A percentile compares a stretch with the other conserved stretches of the same genome.
phyloP scores from a whole-genome alignment of 2,113 vertebrate genomes.

The Anser brachyrhynchus region DNA sequence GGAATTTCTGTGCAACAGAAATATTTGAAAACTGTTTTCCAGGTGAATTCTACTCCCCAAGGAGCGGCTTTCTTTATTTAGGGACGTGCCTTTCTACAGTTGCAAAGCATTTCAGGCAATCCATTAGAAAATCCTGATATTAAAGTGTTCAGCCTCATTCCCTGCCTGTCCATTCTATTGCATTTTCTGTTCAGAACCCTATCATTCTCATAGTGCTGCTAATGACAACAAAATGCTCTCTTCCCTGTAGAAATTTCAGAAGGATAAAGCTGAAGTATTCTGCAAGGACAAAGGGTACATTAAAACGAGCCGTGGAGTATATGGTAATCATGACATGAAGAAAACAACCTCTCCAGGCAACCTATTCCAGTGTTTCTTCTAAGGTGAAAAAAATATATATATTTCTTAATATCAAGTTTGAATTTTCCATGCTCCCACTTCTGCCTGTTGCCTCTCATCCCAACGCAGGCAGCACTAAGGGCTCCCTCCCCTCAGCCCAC shows the following conservation, averaged over 20 bases:
- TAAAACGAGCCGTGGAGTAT: not conserved
- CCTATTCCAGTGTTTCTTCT: not conserved
- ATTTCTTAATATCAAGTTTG: not conserved
- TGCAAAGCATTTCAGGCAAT: not conserved
- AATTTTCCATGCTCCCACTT: not conserved
- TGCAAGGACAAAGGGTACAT: not conserved
- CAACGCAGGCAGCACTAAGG: not conserved
- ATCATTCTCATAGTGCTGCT: not conserved
- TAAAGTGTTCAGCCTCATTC: constrained; percentile 26
- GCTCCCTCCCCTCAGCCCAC: not conserved
- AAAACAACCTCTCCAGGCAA: not conserved
- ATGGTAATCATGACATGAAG: accelerated
- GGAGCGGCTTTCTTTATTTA: not conserved
- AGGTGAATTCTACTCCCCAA: not conserved
- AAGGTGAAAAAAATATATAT: no score
- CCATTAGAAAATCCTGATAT: not conserved
- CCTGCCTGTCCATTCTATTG: not conserved
- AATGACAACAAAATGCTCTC: not conserved
- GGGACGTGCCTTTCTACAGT: not conserved
- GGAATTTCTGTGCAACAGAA: not conserved
- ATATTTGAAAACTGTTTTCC: not conserved
- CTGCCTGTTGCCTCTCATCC: not conserved
- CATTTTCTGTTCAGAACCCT: not conserved
- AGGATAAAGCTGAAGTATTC: not conserved
- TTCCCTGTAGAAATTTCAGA: not conserved